Base-by-base conservation (phyloP, 2,797 vertebrate genomes). In the Anguilla marmorata region DNA sequence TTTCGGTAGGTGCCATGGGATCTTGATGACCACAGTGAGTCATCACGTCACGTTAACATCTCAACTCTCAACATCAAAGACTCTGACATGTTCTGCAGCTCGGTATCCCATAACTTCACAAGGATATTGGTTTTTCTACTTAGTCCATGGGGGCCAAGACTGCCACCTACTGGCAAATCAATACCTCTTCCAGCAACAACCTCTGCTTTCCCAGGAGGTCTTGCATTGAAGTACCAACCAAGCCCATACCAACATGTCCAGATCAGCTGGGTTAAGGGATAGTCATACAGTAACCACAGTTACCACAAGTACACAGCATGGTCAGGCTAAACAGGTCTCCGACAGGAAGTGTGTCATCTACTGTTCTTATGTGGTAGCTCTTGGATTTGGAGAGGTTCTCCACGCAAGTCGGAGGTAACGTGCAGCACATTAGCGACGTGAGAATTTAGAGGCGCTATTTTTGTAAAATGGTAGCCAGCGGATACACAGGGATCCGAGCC, bases 251-350 rank as follows among this genome's bases (percentile, higher is more conserved):
- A 89, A 90, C 88, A 87, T 92, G 92, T 90, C 88, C 91, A 91
- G 89, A 93, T 93, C 91, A 93, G 92, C 91, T 91, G 91, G 91
- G 93, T 89, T 86, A 90, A 86, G 86, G 63, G 30, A 89, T 88
- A 60, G 87, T 91, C 91, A 89, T 21, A 37, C 72, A 74, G 72
- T 7, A 41, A 52, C 33, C 87, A 86, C 69, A 80, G 79, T 30
- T 69, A 69, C 66, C 24, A 27, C 66, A 14, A n/a, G 19, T 48
- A 45, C 5, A 45, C 41, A 2, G 76, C 76, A 88, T 90, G 91
- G 91, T 93, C 93, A 91, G 87, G 89, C 84, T 85, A 86, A 72
- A 56, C 48, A 12, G 82, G 7, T 56, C 50, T 54, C 56, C 21
- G 3, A 52, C 63, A 54, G 45, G 52, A 69, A 76, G 6, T 3